Evolutionary conservation across 2,113 vertebrate genomes (phyloP).

Genomic region (Phrynosoma blainvillii): DNA sequence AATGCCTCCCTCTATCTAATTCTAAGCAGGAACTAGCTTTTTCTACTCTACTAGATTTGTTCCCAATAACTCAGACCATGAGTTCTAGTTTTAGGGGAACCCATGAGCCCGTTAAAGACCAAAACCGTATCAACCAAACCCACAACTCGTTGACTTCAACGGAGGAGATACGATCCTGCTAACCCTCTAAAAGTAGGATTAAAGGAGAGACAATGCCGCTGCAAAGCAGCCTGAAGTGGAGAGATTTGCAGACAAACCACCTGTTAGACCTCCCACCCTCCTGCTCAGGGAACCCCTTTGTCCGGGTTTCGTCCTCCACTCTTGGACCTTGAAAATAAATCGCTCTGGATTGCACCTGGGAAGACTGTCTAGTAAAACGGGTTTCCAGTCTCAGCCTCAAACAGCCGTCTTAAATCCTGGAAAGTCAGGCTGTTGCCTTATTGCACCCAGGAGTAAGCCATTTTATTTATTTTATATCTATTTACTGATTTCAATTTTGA

Average conservation of each 20-base stretch:
- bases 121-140: too few relatives aligned
- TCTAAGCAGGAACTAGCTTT: background rate
- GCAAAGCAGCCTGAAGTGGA: too few relatives aligned
- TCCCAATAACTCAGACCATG: too few relatives aligned
- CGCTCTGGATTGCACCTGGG: background rate
- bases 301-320: background rate
- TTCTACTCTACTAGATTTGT: too few relatives aligned
- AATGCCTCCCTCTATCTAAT: background rate
- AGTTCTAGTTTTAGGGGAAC: background rate
- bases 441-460: background rate
- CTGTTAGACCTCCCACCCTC: background rate
- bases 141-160: too few relatives aligned
- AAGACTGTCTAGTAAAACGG: background rate
- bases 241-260: background rate
- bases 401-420: background rate
- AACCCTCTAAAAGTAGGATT: background rate
- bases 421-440: too few relatives aligned
- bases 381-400: too few relatives aligned
- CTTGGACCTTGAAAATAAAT: background rate
- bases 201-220: fast-evolving
- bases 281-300: background rate
- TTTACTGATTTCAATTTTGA: too few relatives aligned
- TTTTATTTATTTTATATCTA: too few relatives aligned
- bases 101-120: background rate
- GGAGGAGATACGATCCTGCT: too few relatives aligned